phyloP scores from a whole-genome alignment of 92 coral and sea anemone genomes.

The Porites cylindrica region DNA sequence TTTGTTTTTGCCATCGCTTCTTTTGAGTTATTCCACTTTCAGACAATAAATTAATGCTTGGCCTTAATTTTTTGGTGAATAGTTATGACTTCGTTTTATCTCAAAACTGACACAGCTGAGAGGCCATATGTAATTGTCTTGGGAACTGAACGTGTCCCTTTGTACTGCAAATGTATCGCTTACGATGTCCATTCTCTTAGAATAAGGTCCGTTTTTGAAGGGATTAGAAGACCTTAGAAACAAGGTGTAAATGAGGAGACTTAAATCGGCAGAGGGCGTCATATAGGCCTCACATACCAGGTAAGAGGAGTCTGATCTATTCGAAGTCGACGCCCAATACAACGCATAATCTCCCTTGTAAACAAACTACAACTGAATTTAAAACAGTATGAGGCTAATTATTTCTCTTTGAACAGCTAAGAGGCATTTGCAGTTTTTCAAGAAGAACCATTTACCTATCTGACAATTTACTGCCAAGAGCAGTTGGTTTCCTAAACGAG shows the following conservation, averaged over 20 bases:
- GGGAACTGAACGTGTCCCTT: neutral
- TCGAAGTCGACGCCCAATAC: constrained; percentile 7
- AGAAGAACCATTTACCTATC: neutral
- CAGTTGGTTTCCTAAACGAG: neutral
- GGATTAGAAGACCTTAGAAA: neutral
- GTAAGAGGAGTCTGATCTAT: neutral
- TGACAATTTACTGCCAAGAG: constrained; percentile 10
- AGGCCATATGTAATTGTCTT: constrained; percentile 12
- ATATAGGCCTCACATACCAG: constrained; percentile 4
- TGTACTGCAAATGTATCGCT: neutral
- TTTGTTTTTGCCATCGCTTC: too few relatives aligned
- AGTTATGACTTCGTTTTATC: neutral
- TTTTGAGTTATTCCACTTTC: neutral
- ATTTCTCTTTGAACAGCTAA: constrained; percentile 12
- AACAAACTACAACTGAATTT: constrained; percentile 15
- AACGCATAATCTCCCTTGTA: neutral
- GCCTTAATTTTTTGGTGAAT: neutral
- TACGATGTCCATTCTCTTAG: neutral
- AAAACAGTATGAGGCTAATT: neutral
- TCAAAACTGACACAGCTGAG: constrained; percentile 12
- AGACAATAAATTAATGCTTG: neutral
- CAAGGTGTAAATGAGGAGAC: constrained; percentile 1
- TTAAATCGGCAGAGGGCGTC: neutral
- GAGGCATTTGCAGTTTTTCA: neutral
- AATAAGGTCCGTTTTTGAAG: neutral